Evolutionary conservation across 2,797 vertebrate genomes (phyloP), one percentile per base, ranked within the genome.

Genomic region (Gymnothorax javanicus): DNA sequence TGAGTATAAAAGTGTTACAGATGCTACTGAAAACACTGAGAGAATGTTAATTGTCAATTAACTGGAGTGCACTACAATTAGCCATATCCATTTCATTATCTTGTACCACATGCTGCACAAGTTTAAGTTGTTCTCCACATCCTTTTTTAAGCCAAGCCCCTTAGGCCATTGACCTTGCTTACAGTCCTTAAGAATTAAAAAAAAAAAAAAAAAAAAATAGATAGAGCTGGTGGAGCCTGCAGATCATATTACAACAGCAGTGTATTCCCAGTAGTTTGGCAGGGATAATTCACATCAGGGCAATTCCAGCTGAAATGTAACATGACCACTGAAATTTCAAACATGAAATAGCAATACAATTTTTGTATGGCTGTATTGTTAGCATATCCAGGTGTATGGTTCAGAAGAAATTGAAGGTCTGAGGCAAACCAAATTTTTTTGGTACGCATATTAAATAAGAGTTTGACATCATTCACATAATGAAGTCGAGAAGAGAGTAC

Each of bases 171-270:
- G 27, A 2, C 43, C 54, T 23, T 33, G 43, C 50, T 20, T 79
- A 54, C 17, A 20, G 52, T 54, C 17, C 43, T 17, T 7, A 27
- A 7, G 27, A 4, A 12, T 43, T 15, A 33, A 33, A 75, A 75
- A 73, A 33, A 43, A 3, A 33, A 73, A 25, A 12, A 4, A 25
- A 62, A 15, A 62, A 20, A 69, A 11, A 71, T 2, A 71, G 27
- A 33, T 11, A 12, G 2, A 11, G 75, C 12, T 0, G 43, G 52
- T 7, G 52, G 75, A 23, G 12, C 23, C 33, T 7, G 43, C 33
- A 77, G 33, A 77, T 77, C 75, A 52, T 7, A 77, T 52, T 77
- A 50, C 43, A 77, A 52, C 75, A 77, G 75, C 75, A 50, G 75
- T 50, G 52, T 33, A 77, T 77, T 77, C 43, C 75, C 6, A 33